These are phyloP conservation scores for Enteromius argenteus DNA, from an alignment of 2,797 vertebrate species.

Conservation along the genomic window DNA sequence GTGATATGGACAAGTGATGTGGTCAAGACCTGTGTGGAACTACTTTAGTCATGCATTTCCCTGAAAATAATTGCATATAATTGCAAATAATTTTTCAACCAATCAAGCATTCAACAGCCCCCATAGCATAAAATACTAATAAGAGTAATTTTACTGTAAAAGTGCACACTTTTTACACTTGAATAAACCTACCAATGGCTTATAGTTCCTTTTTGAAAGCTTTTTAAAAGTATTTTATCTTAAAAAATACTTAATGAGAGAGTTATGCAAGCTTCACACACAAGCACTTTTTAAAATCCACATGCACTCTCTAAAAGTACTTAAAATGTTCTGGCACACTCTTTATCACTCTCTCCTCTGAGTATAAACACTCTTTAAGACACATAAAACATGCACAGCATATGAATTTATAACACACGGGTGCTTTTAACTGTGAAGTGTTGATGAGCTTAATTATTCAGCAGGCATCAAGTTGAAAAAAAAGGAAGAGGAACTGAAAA, in stretches of 20 bases:
- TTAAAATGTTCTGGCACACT: background rate
- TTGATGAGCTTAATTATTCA: slow-evolving; percentile 34
- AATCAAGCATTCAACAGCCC: background rate
- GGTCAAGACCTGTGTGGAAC: no score
- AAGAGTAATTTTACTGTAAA: background rate
- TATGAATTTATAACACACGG: slow-evolving; percentile 17
- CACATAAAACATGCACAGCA: slow-evolving; percentile 14
- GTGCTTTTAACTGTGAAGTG: slow-evolving; percentile 28
- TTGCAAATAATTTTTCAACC: background rate
- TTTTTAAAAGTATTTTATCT: background rate
- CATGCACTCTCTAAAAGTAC: background rate
- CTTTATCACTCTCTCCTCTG: slow-evolving; percentile 4
- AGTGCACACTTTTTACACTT: background rate
- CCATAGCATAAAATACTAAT: no score
- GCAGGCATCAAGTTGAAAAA: slow-evolving; percentile 10
- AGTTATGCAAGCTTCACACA: background rate
- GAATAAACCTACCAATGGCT: background rate
- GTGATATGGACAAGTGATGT: background rate
- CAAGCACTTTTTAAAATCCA: background rate
- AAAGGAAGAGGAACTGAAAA: background rate
- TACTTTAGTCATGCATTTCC: no score
- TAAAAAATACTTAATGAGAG: background rate
- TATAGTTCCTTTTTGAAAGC: background rate
- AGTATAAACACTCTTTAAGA: slow-evolving; percentile 13
- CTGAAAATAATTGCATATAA: background rate